phyloP scores from a whole-genome alignment of 2,113 vertebrate species.

The Oryzias javanicus region DNA sequence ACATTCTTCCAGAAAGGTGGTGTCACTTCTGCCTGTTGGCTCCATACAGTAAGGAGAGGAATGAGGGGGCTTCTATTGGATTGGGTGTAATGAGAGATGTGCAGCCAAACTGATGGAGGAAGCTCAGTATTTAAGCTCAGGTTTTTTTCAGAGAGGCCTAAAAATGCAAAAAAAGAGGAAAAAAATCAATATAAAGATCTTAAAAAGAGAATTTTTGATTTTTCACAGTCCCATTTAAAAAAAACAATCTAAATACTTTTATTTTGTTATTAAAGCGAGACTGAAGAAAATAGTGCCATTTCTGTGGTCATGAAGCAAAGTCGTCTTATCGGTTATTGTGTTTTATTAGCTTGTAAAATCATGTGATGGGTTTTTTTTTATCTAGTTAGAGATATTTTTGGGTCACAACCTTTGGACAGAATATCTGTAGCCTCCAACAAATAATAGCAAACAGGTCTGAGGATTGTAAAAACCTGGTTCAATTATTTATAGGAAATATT shows the following conservation, averaged over 20 bases:
- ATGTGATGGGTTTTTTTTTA: background rate
- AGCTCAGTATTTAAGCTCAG: conserved; percentile 28
- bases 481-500: background rate
- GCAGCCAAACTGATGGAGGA: conserved; percentile 32
- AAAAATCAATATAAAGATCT: background rate
- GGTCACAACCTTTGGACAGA: background rate
- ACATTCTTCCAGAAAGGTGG: conserved; percentile 62
- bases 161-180: conserved; percentile 3
- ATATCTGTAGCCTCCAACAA: background rate
- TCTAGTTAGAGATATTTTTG: background rate
- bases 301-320: background rate
- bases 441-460: background rate
- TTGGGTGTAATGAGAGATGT: conserved; percentile 61
- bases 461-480: too few relatives aligned
- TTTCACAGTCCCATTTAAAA: background rate
- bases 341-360: background rate
- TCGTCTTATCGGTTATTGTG: background rate
- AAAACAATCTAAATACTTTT: too few relatives aligned
- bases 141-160: conserved; percentile 7
- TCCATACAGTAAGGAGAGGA: conserved; percentile 56
- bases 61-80: conserved; percentile 62
- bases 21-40: conserved; percentile 57
- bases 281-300: too few relatives aligned
- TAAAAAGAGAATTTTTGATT: background rate
- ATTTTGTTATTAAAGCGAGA: too few relatives aligned